Conservation (phyloP, 2,888 invertebrate genomes). For the Coelopa pilipes region DNA sequence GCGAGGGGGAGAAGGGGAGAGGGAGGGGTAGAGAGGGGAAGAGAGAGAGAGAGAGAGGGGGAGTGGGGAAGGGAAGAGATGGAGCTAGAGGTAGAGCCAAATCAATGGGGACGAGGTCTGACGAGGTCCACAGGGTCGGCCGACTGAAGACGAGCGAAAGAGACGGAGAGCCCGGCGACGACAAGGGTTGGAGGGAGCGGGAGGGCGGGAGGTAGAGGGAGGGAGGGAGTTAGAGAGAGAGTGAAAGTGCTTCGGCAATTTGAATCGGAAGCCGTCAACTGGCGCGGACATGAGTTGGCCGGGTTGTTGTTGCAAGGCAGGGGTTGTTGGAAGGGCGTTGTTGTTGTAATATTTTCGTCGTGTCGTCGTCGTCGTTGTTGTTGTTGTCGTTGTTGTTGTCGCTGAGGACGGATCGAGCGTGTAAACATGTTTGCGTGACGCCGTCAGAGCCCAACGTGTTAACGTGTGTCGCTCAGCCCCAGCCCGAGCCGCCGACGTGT, state of each 20-base stretch:
- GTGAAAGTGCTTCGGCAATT: too few species aligned
- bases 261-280: background rate
- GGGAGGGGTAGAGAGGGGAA: too few species aligned
- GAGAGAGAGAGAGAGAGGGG: too few species aligned
- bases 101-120: too few species aligned
- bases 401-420: conserved; percentile 14
- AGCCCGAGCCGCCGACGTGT: background rate
- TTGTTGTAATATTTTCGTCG: background rate
- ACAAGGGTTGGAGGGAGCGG: background rate
- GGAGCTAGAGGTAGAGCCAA: too few species aligned
- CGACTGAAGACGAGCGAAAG: too few species aligned
- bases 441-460: background rate
- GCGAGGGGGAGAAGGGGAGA: too few species aligned
- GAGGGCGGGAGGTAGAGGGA: too few species aligned
- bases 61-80: too few species aligned
- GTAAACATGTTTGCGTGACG: conserved; percentile 28
- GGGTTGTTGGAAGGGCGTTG: background rate
- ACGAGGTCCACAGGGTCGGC: too few species aligned
- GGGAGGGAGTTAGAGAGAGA: background rate
- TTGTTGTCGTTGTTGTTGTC: background rate
- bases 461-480: background rate
- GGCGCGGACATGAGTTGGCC: background rate
- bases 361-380: background rate
- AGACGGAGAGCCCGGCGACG: background rate
- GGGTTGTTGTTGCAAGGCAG: background rate